Evolutionary conservation across 2,797 vertebrate genomes (phyloP), one percentile per base, ranked within the genome.

Genomic region (Benthosema pterotum): DNA sequence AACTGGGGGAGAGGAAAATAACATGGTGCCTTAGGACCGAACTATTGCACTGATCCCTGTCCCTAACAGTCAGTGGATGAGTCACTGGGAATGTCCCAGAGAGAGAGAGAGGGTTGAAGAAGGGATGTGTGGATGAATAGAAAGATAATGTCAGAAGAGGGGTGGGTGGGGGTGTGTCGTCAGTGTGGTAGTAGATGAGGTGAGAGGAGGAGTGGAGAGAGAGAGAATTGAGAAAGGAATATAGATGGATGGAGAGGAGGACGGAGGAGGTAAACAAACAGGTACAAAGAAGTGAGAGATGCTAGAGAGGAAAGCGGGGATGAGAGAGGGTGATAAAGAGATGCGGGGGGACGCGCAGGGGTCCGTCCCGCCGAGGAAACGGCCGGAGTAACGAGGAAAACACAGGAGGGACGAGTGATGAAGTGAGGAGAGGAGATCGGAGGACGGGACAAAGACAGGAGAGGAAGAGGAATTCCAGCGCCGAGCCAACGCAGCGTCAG

Each of bases 31-130:
- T 68, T 80, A 60, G 60, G 61, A 57, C 53, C 53, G 63, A 50
- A 50, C 75, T 59, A 52, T 74, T 60, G 66, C 18, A 53, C 32
- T 59, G 63, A 70, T 68, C 54, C 54, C 58, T 53, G 54, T 52
- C 42, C 42, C 47, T 42, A 83, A 85, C 69, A 59, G 65, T n/a
- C n/a, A n/a, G n/a, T n/a, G 52, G 60, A 77, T 85, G 81, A 87
- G 46, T 85, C 82, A 87, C 63, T 72, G 59, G 75, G 69, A 78
- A 66, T 71, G 65, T 79, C 68, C 67, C 73, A 18, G 17, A 15
- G 57, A 55, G 52, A 56, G 43, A 63, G 60, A 69, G 66, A 65
- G 72, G 61, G 64, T 25, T 25, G 22, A 22, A 22, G 19, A 22
- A 74, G 38, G 38, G 57, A 65, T 57, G 5, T 2, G 15, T 4